Evolutionary conservation across 2,888 invertebrate genomes (phyloP).

Genomic region (Tuta absoluta): DNA sequence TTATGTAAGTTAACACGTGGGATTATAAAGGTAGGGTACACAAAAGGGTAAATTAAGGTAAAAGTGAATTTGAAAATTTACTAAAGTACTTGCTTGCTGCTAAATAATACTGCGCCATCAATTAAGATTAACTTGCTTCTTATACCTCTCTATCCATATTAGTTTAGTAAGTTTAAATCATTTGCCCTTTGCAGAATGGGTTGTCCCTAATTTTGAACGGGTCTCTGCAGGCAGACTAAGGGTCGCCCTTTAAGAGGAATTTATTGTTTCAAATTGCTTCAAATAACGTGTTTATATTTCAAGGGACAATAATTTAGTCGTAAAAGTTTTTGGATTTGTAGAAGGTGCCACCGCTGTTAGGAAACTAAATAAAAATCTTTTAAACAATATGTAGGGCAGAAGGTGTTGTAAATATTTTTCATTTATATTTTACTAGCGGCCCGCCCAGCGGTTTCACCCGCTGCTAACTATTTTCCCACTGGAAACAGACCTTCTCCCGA

Average conservation of each 20-base stretch:
- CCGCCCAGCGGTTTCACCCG: too few species aligned
- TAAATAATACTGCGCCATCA: neutral
- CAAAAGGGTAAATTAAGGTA: too few species aligned
- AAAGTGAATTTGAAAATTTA: too few species aligned
- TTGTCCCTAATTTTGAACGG: constrained; percentile 18
- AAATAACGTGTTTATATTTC: constrained; percentile 15
- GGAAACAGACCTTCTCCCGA: too few species aligned
- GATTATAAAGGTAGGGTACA: too few species aligned
- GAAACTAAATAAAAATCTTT: too few species aligned
- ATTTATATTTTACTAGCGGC: too few species aligned
- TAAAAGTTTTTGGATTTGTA: neutral
- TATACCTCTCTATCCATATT: neutral
- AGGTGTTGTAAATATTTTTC: too few species aligned
- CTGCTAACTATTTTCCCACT: too few species aligned
- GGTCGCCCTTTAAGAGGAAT: constrained; percentile 12
- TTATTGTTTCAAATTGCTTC: constrained; percentile 17
- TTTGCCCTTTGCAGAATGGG: neutral
- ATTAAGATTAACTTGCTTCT: neutral
- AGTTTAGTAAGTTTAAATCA: constrained; percentile 19
- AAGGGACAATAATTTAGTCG: neutral
- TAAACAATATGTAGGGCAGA: too few species aligned
- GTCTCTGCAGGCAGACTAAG: constrained; percentile 1
- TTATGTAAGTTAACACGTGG: too few species aligned
- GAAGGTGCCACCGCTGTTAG: neutral
- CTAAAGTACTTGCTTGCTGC: too few species aligned